A percentile compares a stretch with the other conserved stretches of the same genome.
Conservation (phyloP, 2,797 vertebrate species). For the Philypnodon macrostomus region DNA sequence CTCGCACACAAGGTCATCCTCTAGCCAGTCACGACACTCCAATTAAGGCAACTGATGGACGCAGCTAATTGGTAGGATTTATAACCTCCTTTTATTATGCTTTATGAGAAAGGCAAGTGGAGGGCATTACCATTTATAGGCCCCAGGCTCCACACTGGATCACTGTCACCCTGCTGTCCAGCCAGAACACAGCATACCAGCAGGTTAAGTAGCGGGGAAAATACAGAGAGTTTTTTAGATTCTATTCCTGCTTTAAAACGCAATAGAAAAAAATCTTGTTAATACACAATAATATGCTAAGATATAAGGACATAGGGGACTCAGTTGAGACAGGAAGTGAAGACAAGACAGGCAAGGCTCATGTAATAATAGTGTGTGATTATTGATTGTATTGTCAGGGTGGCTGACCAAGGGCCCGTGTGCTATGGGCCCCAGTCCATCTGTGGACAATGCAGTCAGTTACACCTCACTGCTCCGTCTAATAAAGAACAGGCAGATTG, state of each 20-base stretch:
- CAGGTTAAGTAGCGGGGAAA: constrained; percentile 10
- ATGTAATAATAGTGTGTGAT: constrained; percentile 77
- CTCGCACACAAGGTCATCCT: constrained; percentile 79
- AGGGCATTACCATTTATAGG: constrained; percentile 82
- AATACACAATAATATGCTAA: background rate
- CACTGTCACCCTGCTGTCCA: constrained; percentile 61
- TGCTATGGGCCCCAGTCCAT: constrained; percentile 78
- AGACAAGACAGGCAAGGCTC: constrained; percentile 47
- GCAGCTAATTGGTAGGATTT: constrained; percentile 83
- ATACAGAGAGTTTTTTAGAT: constrained; percentile 10
- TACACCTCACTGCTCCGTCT: constrained; percentile 81
- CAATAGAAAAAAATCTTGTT: background rate
- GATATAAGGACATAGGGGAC: constrained; percentile 15
- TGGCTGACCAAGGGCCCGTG: constrained; percentile 73
- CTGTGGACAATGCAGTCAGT: constrained; percentile 85
- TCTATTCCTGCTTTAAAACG: constrained; percentile 9
- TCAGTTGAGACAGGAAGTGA: constrained; percentile 39
- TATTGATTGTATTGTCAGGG: constrained; percentile 84
- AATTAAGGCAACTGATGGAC: constrained; percentile 84
- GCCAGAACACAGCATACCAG: constrained; percentile 29
- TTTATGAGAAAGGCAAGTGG: constrained; percentile 82
- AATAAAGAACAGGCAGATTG: constrained; percentile 84
- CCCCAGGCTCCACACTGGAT: constrained; percentile 69
- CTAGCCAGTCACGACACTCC: constrained; percentile 78
- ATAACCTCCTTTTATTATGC: constrained; percentile 81